Base-by-base conservation (phyloP, 1,140 invertebrate genomes). In the Caligus rogercresseyi region DNA sequence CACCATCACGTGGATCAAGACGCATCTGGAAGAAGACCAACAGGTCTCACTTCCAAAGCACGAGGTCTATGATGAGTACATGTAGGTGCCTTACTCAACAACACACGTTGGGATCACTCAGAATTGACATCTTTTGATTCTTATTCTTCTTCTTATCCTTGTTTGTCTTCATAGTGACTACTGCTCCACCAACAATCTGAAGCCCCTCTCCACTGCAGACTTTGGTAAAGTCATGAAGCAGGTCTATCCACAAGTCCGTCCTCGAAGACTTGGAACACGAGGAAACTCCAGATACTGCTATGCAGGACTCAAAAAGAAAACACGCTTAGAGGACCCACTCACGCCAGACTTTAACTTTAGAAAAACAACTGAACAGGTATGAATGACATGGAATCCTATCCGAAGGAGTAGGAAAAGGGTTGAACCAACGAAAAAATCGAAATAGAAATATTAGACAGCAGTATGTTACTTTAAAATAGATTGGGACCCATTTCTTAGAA, bases 211-310 rank as follows among this genome's bases (percentile, higher is more conserved):
- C 53, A 92, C 89, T 3, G 91, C 91, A 24, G 91, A 96, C 76
- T 96, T 96, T 78, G 92, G 92, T 2, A 95, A 95, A 78, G 87
- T 94, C 3, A 93, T 96, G 87, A 94, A 94, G 72, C 89, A 93
- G 74, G 88, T 93, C 7, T 96, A 94, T 75, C 90, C 90, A 24
- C 66, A 66, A 19, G 73, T 74, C 15, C 55, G 89, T 66, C 88
- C 90, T 2, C 77, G 91, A 54, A 77, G 91, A 65, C 78, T 96
- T 3, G 92, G 92, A 4, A 91, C 89, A 31, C 78, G 92, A 26
- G 92, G 92, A 18, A 89, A 94, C 75, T 94, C 90, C 11, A 84
- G 86, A 68, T 94, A 95, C 73, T 94, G 89, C 74, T 94, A 95
- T 73, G 86, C 89, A 65, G 90, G 90, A 24, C 81, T 95, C 72